Percentiles rank a stretch among this genome's conserved stretches.
phyloP scores from a whole-genome alignment of 2,797 vertebrate genomes.

The Macropodus opercularis region DNA sequence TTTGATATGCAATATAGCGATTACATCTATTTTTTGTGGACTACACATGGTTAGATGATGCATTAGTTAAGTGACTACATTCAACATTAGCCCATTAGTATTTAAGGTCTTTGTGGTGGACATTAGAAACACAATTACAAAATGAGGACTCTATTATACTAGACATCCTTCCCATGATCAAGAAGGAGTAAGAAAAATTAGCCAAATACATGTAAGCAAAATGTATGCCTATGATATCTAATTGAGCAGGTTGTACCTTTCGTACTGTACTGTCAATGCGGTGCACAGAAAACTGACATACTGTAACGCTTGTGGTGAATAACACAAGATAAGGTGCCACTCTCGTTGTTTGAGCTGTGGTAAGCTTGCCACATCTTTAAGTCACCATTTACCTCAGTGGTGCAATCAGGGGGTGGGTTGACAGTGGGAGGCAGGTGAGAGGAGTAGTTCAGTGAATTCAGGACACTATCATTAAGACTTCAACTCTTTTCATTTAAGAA shows the following conservation, averaged over 20 bases:
- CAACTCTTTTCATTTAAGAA: neutral
- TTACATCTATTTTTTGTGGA: constrained; percentile 26
- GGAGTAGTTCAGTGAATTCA: constrained; percentile 19
- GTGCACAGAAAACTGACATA: constrained; percentile 6
- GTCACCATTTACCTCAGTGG: constrained; percentile 36
- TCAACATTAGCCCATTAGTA: constrained; percentile 61
- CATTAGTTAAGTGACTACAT: constrained; percentile 58
- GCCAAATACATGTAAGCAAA: constrained; percentile 27
- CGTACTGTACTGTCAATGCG: constrained; percentile 10
- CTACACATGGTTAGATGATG: constrained; percentile 59
- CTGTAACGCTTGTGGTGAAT: constrained; percentile 18
- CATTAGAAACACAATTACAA: constrained; percentile 43
- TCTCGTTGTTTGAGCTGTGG: constrained; percentile 26
- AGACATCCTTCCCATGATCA: constrained; percentile 16
- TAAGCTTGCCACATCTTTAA: constrained; percentile 50
- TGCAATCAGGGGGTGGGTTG: constrained; percentile 48
- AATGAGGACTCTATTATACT: constrained; percentile 27
- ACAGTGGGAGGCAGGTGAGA: constrained; percentile 49
- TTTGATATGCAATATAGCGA: constrained; percentile 7
- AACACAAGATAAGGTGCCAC: constrained; percentile 41
- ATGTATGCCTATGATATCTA: constrained; percentile 32
- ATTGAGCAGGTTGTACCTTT: constrained; percentile 39
- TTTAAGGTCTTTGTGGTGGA: constrained; percentile 60
- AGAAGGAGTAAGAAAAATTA: constrained; percentile 41
- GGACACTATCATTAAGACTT: constrained; percentile 2